phyloP scores from a whole-genome alignment of 2,797 vertebrate genomes.

The Harpagifer antarcticus region DNA sequence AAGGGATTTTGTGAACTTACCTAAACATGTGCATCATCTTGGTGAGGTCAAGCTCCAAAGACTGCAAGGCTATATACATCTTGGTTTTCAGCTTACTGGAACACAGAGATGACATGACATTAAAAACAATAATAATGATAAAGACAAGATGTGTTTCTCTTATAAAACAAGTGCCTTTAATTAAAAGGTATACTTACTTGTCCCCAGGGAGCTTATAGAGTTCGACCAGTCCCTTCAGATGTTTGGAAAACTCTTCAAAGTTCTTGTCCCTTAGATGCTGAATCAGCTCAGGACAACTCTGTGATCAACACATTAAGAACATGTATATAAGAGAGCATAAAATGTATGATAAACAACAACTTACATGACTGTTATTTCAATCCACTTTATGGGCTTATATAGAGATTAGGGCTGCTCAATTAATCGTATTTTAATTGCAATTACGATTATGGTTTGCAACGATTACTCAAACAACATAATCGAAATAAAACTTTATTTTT shows the following conservation, averaged over 20 bases:
- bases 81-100: conserved; percentile 97
- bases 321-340: not conserved
- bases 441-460: too few relatives aligned
- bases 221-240: conserved; percentile 96
- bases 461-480: too few relatives aligned
- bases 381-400: not conserved
- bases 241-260: conserved; percentile 99
- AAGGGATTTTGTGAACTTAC: conserved; percentile 76
- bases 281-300: conserved; percentile 97
- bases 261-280: conserved; percentile 97
- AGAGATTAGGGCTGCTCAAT: not conserved
- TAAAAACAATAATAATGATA: not conserved
- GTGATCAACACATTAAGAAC: conserved; percentile 31
- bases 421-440: too few relatives aligned
- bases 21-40: conserved; percentile 99
- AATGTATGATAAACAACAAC: not conserved
- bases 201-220: conserved; percentile 97
- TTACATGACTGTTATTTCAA: not conserved
- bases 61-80: conserved; percentile 98
- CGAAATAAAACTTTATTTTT: too few relatives aligned
- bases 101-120: conserved; percentile 15
- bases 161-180: not conserved
- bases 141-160: not conserved
- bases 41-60: conserved; percentile 96
- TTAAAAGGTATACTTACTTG: conserved; percentile 86